These are phyloP conservation scores for Charina bottae DNA, from an alignment of 2,113 vertebrate genomes.

Conservation along the genomic window DNA sequence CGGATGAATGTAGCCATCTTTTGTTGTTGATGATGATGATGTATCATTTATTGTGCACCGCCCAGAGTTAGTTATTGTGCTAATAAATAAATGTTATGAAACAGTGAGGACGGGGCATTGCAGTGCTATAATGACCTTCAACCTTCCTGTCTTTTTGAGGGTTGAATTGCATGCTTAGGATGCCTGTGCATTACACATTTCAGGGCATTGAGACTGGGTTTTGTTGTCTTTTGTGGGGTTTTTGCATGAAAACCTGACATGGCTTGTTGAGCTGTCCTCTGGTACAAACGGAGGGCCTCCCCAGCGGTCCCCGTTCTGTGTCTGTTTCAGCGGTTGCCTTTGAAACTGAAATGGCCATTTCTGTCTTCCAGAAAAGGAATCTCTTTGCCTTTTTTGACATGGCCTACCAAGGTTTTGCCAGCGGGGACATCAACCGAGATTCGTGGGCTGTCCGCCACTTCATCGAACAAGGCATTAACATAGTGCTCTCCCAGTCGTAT, in stretches of 20 bases:
- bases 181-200: neutral
- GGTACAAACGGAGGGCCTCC: neutral
- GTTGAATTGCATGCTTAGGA: neutral
- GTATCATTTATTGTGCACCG: no score
- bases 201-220: neutral
- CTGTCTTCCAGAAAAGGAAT: slow-evolving; percentile 85
- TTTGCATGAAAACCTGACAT: no score
- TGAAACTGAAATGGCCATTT: neutral
- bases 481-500: slow-evolving; percentile 92
- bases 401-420: slow-evolving; percentile 99
- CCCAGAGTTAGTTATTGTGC: no score
- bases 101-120: no score
- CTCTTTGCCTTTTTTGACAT: slow-evolving; percentile 96
- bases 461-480: slow-evolving; percentile 91
- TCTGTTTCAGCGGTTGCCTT: neutral
- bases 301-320: neutral
- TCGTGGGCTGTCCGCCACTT: slow-evolving; percentile 97
- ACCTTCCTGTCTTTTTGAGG: no score
- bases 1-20: no score
- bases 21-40: no score
- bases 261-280: neutral
- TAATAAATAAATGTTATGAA: no score
- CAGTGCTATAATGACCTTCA: no score
- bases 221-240: neutral
- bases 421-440: slow-evolving; percentile 91